A percentile compares a stretch with the other conserved stretches of the same genome.
Conservation (phyloP, 1,140 invertebrate species). For the Eriocheir sinensis region DNA sequence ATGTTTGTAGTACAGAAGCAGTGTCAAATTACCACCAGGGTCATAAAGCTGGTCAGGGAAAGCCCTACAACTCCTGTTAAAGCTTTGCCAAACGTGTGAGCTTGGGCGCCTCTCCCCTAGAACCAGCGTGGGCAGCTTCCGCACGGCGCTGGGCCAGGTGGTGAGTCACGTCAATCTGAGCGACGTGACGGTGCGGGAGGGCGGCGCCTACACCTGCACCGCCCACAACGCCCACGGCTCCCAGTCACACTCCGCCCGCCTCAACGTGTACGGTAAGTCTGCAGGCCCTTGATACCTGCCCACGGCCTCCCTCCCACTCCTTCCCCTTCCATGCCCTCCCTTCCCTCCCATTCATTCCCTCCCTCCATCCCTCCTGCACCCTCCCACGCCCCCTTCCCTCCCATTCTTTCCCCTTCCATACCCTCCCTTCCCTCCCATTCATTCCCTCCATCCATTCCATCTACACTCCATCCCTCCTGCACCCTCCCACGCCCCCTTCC, state of each 20-base stretch:
- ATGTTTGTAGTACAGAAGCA: too few species aligned
- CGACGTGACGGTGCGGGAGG: conserved; percentile 69
- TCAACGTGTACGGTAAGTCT: conserved; percentile 79
- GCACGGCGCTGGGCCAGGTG: conserved; percentile 67
- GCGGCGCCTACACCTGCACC: conserved; percentile 79
- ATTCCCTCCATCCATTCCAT: neutral
- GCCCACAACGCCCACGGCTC: conserved; percentile 76
- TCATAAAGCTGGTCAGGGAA: too few species aligned
- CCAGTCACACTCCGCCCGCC: conserved; percentile 61
- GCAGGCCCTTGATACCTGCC: neutral
- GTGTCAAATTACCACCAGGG: too few species aligned
- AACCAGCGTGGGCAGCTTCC: conserved; percentile 61
- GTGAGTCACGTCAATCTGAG: conserved; percentile 71
- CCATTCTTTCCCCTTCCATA: neutral
- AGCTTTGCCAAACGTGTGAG: too few species aligned
- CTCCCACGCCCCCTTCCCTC: neutral
- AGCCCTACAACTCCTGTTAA: too few species aligned
- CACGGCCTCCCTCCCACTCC: neutral
- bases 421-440: neutral
- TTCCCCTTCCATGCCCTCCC: neutral
- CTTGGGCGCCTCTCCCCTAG: neutral
- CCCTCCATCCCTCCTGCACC: neutral
- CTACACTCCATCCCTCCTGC: neutral
- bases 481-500: too few species aligned
- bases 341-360: neutral